phyloP scores from a whole-genome alignment of 2,888 invertebrate species.

The Drosophila eohydei region DNA sequence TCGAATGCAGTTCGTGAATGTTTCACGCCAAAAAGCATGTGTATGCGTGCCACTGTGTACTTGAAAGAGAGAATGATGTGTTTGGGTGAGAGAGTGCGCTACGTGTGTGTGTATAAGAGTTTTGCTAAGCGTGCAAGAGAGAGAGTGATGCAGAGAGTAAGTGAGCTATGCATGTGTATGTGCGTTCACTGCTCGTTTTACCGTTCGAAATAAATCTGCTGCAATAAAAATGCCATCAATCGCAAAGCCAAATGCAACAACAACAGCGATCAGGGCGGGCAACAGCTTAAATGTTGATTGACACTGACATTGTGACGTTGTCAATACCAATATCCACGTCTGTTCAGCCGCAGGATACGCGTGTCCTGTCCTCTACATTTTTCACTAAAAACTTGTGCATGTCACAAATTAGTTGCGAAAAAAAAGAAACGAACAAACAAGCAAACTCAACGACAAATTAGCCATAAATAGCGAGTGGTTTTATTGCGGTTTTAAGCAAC shows the following conservation, averaged over 20 bases:
- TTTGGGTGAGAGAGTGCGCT: conserved; percentile 15
- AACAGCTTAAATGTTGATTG: conserved; percentile 77
- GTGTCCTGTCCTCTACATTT: conserved; percentile 4
- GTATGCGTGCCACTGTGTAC: background rate
- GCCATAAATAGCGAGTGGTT: conserved; percentile 41
- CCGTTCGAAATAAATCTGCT: conserved; percentile 65
- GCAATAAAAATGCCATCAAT: conserved; percentile 77
- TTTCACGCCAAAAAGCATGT: conserved; percentile 35
- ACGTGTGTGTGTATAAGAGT: conserved; percentile 13
- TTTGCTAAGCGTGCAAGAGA: conserved; percentile 3
- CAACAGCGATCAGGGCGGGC: conserved; percentile 23
- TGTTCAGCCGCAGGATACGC: conserved; percentile 32
- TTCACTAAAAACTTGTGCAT: conserved; percentile 21
- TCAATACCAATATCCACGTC: conserved; percentile 47
- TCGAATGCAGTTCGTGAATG: conserved; percentile 49
- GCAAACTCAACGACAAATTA: conserved; percentile 54
- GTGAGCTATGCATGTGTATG: too few relatives aligned
- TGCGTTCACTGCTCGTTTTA: conserved; percentile 35
- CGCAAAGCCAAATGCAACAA: conserved; percentile 52
- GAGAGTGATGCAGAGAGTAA: background rate
- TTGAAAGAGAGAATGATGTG: background rate
- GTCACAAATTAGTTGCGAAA: conserved; percentile 45
- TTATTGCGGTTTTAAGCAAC: conserved; percentile 36
- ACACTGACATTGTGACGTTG: conserved; percentile 74
- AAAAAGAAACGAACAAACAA: background rate